Conservation (phyloP, 2,113 vertebrate genomes). For the Hydrolagus affinis region DNA sequence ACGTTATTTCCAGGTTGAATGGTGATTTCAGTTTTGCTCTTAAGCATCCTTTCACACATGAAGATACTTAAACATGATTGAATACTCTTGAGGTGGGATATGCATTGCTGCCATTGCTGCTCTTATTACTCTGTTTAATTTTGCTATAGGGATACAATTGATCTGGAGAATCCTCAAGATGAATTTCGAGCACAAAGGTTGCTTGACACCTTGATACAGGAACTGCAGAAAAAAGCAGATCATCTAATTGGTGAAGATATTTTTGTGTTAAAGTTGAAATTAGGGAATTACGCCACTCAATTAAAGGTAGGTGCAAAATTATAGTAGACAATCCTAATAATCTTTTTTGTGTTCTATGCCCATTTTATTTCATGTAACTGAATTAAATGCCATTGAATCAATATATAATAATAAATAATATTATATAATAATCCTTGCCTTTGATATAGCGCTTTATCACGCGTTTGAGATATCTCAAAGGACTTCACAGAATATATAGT, state of each 20-base stretch:
- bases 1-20: too few relatives aligned
- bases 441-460: too few relatives aligned
- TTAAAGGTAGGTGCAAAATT: constrained; percentile 63
- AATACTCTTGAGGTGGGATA: not conserved
- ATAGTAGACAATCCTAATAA: too few relatives aligned
- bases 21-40: not conserved
- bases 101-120: not conserved
- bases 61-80: not conserved
- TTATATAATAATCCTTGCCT: too few relatives aligned
- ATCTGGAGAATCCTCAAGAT: constrained; percentile 88
- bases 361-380: too few relatives aligned
- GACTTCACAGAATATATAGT: too few relatives aligned
- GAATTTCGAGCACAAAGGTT: constrained; percentile 79
- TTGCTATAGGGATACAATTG: constrained; percentile 73
- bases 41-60: not conserved
- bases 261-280: constrained; percentile 94
- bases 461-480: too few relatives aligned
- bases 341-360: not conserved
- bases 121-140: not conserved
- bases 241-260: constrained; percentile 93
- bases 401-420: too few relatives aligned
- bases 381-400: too few relatives aligned
- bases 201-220: constrained; percentile 86
- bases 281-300: constrained; percentile 91
- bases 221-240: constrained; percentile 94